Base-by-base conservation (phyloP, 2,113 vertebrate genomes). In the Channa argus region DNA sequence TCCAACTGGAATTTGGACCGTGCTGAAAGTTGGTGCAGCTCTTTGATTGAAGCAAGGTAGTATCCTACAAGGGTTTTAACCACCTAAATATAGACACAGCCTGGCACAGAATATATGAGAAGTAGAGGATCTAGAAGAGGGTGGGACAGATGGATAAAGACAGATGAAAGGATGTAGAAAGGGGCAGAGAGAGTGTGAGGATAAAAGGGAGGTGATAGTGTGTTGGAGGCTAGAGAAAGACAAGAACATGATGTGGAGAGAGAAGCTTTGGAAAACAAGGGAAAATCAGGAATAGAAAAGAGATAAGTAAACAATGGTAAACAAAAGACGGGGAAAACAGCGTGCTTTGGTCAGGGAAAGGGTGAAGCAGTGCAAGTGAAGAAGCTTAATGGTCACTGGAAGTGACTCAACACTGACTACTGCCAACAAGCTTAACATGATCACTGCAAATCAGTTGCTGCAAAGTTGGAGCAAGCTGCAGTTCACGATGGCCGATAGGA, bases 1-100 rank as follows among this genome's bases (percentile, higher is more conserved):
- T 79, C 79, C 79, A 65, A 33, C 58, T 12, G 77, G 69, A 71
- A 58, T 15, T n/a, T 66, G 54, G 45, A 67, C 51, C 41, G 59
- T 43, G 67, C 71, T 72, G 80, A 88, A 86, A 77, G 77, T 88
- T 63, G 36, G 65, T 36, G 4, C 37, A 44, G 65, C 54, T 72
- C 70, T 81, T 88, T 85, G 68, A 84, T 84, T 85, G 83, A 82
- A 60, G 86, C 50, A 0, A 67, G 36, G 61, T 13, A 78, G 61
- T 13, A 78, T 82, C 61, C 63, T 63, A 39, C 5, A 51, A 53
- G 63, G 71, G 66, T 78, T 87, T 84, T 80, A 71, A 53, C 39
- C 34, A 14, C 60, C 76, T 88, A 91, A 85, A 83, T 81, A 77
- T 77, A 91, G 68, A 77, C 14, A 13, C 24, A 33, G 37, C 12